phyloP scores from a whole-genome alignment of 64 coral and sea anemone genomes.

The Anthopleura sola region DNA sequence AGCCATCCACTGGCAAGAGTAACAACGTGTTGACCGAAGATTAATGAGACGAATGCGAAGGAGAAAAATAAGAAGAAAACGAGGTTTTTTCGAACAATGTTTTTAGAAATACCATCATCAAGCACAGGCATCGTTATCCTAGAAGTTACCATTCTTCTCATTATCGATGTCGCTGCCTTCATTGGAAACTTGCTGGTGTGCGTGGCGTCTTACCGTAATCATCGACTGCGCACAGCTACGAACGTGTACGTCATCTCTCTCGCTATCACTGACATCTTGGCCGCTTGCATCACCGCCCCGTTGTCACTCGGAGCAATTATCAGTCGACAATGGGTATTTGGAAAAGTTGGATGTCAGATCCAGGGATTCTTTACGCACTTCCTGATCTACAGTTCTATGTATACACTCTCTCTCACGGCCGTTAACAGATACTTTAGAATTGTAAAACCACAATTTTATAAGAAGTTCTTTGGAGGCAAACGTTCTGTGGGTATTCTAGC shows the following conservation, averaged over 20 bases:
- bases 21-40: too few species aligned
- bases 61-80: too few species aligned
- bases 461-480: constrained; percentile 35
- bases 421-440: constrained; percentile 77
- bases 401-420: constrained; percentile 69
- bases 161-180: constrained; percentile 49
- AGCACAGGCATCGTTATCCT: neutral
- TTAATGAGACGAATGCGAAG: too few species aligned
- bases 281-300: constrained; percentile 44
- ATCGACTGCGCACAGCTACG: constrained; percentile 43
- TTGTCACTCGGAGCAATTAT: constrained; percentile 49
- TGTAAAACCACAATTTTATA: constrained; percentile 67
- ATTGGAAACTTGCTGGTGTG: constrained; percentile 66
- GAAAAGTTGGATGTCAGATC: constrained; percentile 28
- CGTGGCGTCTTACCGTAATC: constrained; percentile 53
- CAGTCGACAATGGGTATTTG: constrained; percentile 61
- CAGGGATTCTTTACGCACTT: constrained; percentile 61
- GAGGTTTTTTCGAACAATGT: too few species aligned
- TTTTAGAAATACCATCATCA: neutral
- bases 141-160: constrained; percentile 38
- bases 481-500: neutral
- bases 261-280: constrained; percentile 60
- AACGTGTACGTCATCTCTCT: constrained; percentile 72
- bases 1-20: too few species aligned
- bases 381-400: constrained; percentile 58